Evolutionary conservation across 1,140 invertebrate genomes (phyloP).

Genomic region (Samia ricini): DNA sequence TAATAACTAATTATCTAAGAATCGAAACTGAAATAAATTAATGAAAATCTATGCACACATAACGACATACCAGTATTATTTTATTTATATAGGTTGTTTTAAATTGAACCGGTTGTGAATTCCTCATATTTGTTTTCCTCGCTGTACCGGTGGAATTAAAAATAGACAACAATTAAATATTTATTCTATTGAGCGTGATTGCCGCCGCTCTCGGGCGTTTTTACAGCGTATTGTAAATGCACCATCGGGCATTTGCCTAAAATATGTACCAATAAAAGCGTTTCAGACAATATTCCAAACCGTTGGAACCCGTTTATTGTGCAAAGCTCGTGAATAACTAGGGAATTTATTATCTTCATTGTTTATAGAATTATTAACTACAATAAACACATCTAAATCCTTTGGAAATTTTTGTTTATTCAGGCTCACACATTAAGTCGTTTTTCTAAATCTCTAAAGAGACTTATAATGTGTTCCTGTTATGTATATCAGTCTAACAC

Average conservation of each 20-base stretch:
- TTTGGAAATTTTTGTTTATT: conserved; percentile 4
- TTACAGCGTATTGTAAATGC: conserved; percentile 42
- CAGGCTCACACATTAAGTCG: not conserved
- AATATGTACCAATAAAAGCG: conserved; percentile 68
- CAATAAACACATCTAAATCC: no score
- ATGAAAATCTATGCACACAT: no score
- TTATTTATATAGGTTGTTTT: no score
- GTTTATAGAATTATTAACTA: conserved; percentile 1
- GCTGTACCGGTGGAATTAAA: no score
- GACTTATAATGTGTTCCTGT: conserved; percentile 23
- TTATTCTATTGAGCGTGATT: not conserved
- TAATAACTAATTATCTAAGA: no score
- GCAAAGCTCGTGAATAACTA: conserved; percentile 45
- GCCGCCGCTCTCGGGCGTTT: conserved; percentile 17
- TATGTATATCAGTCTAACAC: conserved; percentile 30
- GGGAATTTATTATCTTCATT: not conserved
- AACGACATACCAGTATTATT: no score
- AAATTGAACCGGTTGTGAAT: no score
- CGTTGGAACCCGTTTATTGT: conserved; percentile 67
- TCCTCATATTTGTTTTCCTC: no score
- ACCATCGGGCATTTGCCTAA: conserved; percentile 41
- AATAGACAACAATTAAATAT: not conserved
- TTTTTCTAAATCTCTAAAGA: not conserved
- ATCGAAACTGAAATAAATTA: no score
- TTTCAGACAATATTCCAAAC: conserved; percentile 51